These are phyloP conservation scores for Danaus plexippus DNA, from an alignment of 1,140 invertebrate species.

Conservation along the genomic window DNA sequence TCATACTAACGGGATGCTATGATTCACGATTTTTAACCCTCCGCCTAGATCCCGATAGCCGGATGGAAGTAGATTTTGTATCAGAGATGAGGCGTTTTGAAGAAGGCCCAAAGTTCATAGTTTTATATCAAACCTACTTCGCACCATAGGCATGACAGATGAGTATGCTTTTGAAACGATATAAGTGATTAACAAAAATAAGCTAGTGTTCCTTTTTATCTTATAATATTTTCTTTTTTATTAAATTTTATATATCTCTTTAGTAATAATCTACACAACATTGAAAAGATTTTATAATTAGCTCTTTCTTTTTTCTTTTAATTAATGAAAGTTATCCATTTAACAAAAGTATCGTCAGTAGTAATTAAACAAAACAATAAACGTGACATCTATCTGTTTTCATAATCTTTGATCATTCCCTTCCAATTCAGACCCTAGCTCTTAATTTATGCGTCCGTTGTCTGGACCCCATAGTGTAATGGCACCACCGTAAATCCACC, in stretches of 20 bases:
- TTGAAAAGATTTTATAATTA: too few relatives aligned
- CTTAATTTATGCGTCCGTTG: slow-evolving; percentile 54
- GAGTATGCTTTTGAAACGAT: too few relatives aligned
- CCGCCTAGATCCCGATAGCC: slow-evolving; percentile 18
- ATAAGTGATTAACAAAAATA: too few relatives aligned
- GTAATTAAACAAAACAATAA: neutral
- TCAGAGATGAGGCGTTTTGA: slow-evolving; percentile 12
- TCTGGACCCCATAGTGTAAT: slow-evolving; percentile 30
- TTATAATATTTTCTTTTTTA: too few relatives aligned
- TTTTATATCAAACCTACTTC: too few relatives aligned
- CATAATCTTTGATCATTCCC: slow-evolving; percentile 25
- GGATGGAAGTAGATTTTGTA: slow-evolving; percentile 18
- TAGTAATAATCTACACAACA: too few relatives aligned
- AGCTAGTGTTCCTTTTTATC: too few relatives aligned
- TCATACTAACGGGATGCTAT: slow-evolving; percentile 42
- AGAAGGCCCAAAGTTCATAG: slow-evolving; percentile 14
- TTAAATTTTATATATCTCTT: too few relatives aligned
- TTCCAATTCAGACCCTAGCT: slow-evolving; percentile 26
- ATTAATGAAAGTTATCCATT: too few relatives aligned
- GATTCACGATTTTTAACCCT: slow-evolving; percentile 54
- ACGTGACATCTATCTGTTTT: neutral
- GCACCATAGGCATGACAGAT: too few relatives aligned
- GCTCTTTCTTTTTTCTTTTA: too few relatives aligned
- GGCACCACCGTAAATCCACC: slow-evolving; percentile 32
- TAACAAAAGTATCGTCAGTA: neutral